Evolutionary conservation across 2,888 invertebrate genomes (phyloP).

Genomic region (Epiblema foenella): DNA sequence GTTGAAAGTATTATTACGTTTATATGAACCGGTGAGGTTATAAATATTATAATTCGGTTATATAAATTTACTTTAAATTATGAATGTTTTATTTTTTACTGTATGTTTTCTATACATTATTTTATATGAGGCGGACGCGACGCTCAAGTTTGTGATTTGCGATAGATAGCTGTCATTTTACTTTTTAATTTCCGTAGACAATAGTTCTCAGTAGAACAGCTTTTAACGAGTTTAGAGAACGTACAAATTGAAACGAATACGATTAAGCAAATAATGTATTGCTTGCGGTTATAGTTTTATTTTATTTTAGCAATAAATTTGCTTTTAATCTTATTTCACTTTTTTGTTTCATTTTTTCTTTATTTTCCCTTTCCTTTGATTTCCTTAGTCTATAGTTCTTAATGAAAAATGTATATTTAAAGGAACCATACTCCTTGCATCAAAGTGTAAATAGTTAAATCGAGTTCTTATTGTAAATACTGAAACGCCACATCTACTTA

Average conservation of each 20-base stretch:
- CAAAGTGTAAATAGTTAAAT: slow-evolving; percentile 70
- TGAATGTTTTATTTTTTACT: slow-evolving; percentile 80
- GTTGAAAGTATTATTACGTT: slow-evolving; percentile 85
- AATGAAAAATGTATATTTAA: slow-evolving; percentile 72
- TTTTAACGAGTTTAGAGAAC: slow-evolving; percentile 61
- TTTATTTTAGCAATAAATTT: slow-evolving; percentile 85
- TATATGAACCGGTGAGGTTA: slow-evolving; percentile 82
- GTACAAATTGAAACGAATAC: slow-evolving; percentile 78
- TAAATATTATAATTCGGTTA: slow-evolving; percentile 84
- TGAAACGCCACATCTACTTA: slow-evolving; percentile 64
- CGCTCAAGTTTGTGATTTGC: slow-evolving; percentile 72
- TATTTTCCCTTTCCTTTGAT: slow-evolving; percentile 56
- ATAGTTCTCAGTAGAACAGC: slow-evolving; percentile 34
- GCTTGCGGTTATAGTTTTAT: slow-evolving; percentile 82
- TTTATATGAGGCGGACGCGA: slow-evolving; percentile 64
- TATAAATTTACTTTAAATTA: slow-evolving; percentile 81
- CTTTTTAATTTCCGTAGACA: slow-evolving; percentile 52
- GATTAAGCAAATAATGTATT: slow-evolving; percentile 75
- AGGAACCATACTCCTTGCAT: slow-evolving; percentile 85
- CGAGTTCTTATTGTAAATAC: slow-evolving; percentile 72
- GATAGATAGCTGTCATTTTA: slow-evolving; percentile 55
- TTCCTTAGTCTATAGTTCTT: slow-evolving; percentile 57
- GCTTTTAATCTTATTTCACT: slow-evolving; percentile 79
- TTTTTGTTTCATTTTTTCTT: slow-evolving; percentile 73
- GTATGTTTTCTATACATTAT: slow-evolving; percentile 77